Conservation (phyloP, 2,797 vertebrate genomes). For the Aselliscus stoliczkanus region DNA sequence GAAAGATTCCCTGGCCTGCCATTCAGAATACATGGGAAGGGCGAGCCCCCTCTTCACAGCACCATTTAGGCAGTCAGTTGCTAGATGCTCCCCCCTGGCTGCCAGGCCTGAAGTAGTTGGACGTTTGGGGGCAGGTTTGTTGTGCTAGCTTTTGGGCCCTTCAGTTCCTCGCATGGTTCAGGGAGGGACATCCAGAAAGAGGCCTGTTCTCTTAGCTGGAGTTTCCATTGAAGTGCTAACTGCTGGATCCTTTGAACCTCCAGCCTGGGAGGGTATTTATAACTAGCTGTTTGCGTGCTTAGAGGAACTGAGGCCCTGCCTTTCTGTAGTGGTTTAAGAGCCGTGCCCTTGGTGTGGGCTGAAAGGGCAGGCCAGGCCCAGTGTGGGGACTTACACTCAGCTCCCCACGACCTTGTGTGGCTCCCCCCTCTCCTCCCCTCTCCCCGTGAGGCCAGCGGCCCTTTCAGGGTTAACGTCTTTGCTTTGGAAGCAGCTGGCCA, state of each 20-base stretch:
- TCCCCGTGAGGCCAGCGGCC: conserved; percentile 17
- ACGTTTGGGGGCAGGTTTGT: conserved; percentile 14
- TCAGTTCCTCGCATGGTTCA: not conserved
- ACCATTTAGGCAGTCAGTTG: not conserved
- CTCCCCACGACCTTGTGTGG: conserved; percentile 27
- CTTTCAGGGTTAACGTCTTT: conserved; percentile 78
- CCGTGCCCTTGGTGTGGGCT: conserved; percentile 40
- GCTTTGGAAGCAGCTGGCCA: conserved; percentile 83
- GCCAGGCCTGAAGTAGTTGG: not conserved
- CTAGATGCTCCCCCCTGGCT: not conserved
- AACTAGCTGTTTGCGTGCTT: conserved; percentile 49
- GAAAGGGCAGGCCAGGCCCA: conserved; percentile 23
- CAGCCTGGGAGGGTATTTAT: conserved; percentile 50
- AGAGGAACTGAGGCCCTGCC: conserved; percentile 44
- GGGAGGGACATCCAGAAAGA: conserved; percentile 25
- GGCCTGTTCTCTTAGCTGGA: conserved; percentile 52
- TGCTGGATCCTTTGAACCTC: conserved; percentile 65
- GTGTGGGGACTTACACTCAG: not conserved
- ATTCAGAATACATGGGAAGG: not conserved
- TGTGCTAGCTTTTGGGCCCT: not conserved
- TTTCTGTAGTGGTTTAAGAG: conserved; percentile 41
- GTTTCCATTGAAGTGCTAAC: conserved; percentile 66
- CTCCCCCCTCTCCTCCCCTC: not conserved
- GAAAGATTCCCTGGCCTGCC: not conserved
- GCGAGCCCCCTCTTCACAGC: not conserved